Evolutionary conservation across 2,113 vertebrate species (phyloP).

Genomic region (Canis aureus): DNA sequence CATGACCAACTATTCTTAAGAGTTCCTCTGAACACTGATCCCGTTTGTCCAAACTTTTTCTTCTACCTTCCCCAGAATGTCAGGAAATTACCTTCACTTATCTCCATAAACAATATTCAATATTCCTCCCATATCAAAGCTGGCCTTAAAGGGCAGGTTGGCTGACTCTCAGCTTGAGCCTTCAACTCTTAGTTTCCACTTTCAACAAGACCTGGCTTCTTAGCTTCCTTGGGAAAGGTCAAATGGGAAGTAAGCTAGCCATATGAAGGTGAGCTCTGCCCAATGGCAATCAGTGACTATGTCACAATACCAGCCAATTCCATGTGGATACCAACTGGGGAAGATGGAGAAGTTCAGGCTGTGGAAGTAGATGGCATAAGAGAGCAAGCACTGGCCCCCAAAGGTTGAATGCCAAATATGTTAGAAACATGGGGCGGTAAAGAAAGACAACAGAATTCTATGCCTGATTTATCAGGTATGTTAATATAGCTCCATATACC

Average conservation of each 20-base stretch:
- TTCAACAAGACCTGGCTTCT: slow-evolving; percentile 46
- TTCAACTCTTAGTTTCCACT: slow-evolving; percentile 35
- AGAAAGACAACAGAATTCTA: background rate
- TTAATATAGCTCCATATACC: background rate
- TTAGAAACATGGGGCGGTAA: background rate
- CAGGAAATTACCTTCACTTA: slow-evolving; percentile 52
- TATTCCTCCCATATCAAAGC: slow-evolving; percentile 33
- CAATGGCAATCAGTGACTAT: slow-evolving; percentile 59
- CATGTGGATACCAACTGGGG: background rate
- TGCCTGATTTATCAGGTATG: slow-evolving; percentile 29
- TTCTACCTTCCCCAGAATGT: slow-evolving; percentile 23
- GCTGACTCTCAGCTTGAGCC: background rate
- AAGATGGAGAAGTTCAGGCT: background rate
- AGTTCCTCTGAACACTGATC: background rate
- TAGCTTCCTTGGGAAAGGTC: slow-evolving; percentile 44
- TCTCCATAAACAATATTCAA: slow-evolving; percentile 58
- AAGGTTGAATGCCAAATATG: background rate
- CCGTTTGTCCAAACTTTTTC: slow-evolving; percentile 23
- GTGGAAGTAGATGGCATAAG: background rate
- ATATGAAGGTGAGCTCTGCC: background rate
- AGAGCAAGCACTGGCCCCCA: background rate
- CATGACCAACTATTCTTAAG: background rate
- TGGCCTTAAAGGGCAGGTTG: slow-evolving; percentile 4
- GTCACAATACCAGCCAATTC: slow-evolving; percentile 76
- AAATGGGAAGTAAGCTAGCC: slow-evolving; percentile 37